Conservation (phyloP, 1,140 invertebrate genomes). For the silkworm (Bombyx mori) region DNA sequence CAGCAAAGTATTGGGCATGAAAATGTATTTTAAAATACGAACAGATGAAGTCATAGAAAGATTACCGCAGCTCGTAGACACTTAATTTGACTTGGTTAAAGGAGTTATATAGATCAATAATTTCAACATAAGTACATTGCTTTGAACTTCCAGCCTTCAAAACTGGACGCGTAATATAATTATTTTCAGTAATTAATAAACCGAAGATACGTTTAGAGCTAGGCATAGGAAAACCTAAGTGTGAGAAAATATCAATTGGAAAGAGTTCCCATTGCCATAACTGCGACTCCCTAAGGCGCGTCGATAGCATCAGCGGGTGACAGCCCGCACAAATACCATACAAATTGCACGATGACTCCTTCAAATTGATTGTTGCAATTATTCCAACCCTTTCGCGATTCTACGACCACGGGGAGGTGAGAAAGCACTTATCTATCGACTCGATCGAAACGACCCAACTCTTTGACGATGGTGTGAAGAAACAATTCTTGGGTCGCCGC, state of each 20-base stretch:
- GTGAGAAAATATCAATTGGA: constrained; percentile 57
- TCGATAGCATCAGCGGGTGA: constrained; percentile 64
- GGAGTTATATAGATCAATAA: neutral
- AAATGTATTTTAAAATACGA: neutral
- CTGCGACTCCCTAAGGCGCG: constrained; percentile 43
- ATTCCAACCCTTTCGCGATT: constrained; percentile 61
- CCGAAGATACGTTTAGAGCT: constrained; percentile 6
- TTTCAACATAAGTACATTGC: neutral
- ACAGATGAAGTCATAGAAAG: neutral
- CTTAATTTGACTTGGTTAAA: neutral
- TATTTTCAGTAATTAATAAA: no score
- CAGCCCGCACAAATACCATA: constrained; percentile 69
- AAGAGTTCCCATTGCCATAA: constrained; percentile 43
- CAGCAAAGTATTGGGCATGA: no score
- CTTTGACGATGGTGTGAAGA: constrained; percentile 58
- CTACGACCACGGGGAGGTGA: constrained; percentile 60
- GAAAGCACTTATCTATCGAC: constrained; percentile 57
- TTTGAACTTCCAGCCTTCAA: no score
- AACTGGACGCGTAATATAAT: no score
- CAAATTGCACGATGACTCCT: constrained; percentile 67
- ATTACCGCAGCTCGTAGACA: neutral
- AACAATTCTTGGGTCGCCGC: constrained; percentile 44
- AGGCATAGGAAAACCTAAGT: constrained; percentile 34
- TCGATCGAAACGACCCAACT: constrained; percentile 49
- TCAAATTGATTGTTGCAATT: constrained; percentile 69